Evolutionary conservation across 2,113 vertebrate species (phyloP).

Genomic region (Scomber japonicus): DNA sequence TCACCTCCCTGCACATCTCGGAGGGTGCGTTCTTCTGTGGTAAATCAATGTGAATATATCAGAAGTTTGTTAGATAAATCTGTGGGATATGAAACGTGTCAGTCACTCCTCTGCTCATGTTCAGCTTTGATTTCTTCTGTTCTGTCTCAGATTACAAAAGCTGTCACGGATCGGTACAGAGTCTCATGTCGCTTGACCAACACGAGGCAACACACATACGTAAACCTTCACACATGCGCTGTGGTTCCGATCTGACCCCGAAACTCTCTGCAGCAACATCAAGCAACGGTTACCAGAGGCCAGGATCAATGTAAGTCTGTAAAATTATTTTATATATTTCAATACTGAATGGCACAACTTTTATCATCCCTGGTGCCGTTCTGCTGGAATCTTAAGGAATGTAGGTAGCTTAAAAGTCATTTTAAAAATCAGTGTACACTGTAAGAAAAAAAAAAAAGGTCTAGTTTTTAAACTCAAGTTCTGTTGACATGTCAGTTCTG

Average conservation of each 20-base stretch:
- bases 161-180: slow-evolving; percentile 93
- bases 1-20: slow-evolving; percentile 92
- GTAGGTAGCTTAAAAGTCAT: too few species aligned
- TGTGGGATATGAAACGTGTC: not conserved
- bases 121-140: slow-evolving; percentile 16
- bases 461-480: too few species aligned
- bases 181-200: slow-evolving; percentile 89
- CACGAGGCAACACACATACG: slow-evolving; percentile 64
- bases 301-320: slow-evolving; percentile 91
- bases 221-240: slow-evolving; percentile 81
- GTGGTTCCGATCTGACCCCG: slow-evolving; percentile 85
- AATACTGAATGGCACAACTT: too few species aligned
- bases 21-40: slow-evolving; percentile 85
- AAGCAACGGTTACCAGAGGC: slow-evolving; percentile 95
- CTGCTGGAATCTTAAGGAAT: too few species aligned
- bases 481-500: too few species aligned
- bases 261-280: slow-evolving; percentile 87
- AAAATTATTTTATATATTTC: not conserved
- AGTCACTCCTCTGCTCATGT: not conserved
- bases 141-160: slow-evolving; percentile 90
- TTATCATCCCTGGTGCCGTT: too few species aligned
- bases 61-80: not conserved
- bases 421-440: too few species aligned
- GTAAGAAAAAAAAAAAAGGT: too few species aligned
- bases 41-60: too few species aligned